Evolutionary conservation across 2,888 invertebrate species (phyloP).

Genomic region (Drosophila melanosoma): DNA sequence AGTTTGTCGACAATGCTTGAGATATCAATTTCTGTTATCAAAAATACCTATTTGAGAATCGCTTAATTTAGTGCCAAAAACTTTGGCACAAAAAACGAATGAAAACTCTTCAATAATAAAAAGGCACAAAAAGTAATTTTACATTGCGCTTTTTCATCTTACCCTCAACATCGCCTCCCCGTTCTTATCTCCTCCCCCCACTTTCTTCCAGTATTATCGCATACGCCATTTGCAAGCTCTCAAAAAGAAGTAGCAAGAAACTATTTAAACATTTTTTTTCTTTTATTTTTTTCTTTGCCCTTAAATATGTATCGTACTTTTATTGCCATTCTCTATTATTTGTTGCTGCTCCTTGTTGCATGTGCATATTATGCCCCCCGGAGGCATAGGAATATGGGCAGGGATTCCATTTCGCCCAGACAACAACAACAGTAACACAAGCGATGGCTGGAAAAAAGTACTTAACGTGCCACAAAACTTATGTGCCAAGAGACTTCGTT

Average conservation of each 20-base stretch:
- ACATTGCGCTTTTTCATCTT: slow-evolving; percentile 50
- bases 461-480: slow-evolving; percentile 79
- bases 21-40: slow-evolving; percentile 64
- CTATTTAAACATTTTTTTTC: slow-evolving; percentile 63
- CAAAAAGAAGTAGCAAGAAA: slow-evolving; percentile 64
- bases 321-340: slow-evolving; percentile 77
- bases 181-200: neutral
- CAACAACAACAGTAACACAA: slow-evolving; percentile 43
- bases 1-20: slow-evolving; percentile 27
- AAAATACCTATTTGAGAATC: slow-evolving; percentile 71
- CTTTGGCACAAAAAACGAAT: slow-evolving; percentile 57
- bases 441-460: slow-evolving; percentile 74
- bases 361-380: slow-evolving; percentile 73
- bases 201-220: slow-evolving; percentile 16
- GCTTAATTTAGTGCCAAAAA: slow-evolving; percentile 74
- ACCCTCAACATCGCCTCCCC: neutral
- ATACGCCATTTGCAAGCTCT: slow-evolving; percentile 61
- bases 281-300: slow-evolving; percentile 27
- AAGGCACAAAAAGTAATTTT: slow-evolving; percentile 69
- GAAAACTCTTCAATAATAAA: slow-evolving; percentile 33
- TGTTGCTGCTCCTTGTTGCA: slow-evolving; percentile 69
- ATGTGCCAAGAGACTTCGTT: slow-evolving; percentile 76
- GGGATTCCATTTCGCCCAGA: slow-evolving; percentile 26
- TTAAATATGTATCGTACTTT: slow-evolving; percentile 74
- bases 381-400: slow-evolving; percentile 69